phyloP scores from a whole-genome alignment of 1,140 invertebrate species.

The Tribolium castaneum region DNA sequence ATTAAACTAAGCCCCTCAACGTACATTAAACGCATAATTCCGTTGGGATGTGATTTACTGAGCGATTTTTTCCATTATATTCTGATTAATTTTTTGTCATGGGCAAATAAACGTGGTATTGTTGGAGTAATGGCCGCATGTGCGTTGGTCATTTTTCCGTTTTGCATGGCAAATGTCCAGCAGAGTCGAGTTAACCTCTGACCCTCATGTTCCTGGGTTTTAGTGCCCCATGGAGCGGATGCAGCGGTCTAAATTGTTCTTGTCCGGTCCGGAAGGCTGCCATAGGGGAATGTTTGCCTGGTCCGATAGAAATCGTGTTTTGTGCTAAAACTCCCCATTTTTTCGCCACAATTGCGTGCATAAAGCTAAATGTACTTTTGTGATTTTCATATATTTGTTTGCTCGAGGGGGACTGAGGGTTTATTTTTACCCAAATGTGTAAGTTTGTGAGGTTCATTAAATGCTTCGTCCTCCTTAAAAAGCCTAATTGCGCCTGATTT shows the following conservation, averaged over 20 bases:
- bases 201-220: slow-evolving; percentile 22
- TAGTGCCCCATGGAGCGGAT: slow-evolving; percentile 2
- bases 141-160: slow-evolving; percentile 30
- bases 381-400: slow-evolving; percentile 47
- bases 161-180: slow-evolving; percentile 38
- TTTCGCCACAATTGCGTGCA: slow-evolving; percentile 48
- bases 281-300: not conserved
- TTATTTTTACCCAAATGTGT: not conserved
- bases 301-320: slow-evolving; percentile 36
- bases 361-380: slow-evolving; percentile 47
- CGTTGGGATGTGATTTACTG: not conserved
- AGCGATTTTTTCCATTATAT: not conserved
- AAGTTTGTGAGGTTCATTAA: slow-evolving; percentile 3
- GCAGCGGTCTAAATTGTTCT: slow-evolving; percentile 10
- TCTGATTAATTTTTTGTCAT: not conserved
- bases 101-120: slow-evolving; percentile 3
- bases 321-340: slow-evolving; percentile 46
- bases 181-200: slow-evolving; percentile 28
- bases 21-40: slow-evolving; percentile 18
- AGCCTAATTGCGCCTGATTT: not conserved
- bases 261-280: not conserved
- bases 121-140: not conserved
- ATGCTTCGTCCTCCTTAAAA: not conserved
- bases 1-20: slow-evolving; percentile 18
- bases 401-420: slow-evolving; percentile 33